A percentile compares a stretch with the other conserved stretches of the same genome.
Evolutionary conservation across 2,113 vertebrate genomes (phyloP).

Genomic region (Macrotis lagotis): DNA sequence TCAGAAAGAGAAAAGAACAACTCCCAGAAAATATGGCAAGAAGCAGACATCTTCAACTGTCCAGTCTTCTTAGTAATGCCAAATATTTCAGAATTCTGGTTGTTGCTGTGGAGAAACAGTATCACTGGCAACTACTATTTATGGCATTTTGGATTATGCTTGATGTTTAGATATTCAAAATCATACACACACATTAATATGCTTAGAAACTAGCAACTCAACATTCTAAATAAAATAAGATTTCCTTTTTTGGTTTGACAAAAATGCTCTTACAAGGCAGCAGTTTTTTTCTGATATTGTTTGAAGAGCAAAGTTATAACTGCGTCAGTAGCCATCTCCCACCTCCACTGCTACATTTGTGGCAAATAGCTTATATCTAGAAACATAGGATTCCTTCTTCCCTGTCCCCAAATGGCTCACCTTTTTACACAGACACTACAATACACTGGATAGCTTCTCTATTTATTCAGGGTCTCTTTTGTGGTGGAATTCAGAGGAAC

Average conservation of each 20-base stretch:
- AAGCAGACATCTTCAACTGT: slow-evolving; percentile 18
- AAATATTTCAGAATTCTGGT: slow-evolving; percentile 60
- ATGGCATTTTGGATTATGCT: neutral
- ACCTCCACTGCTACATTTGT: accelerated
- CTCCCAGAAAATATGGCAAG: neutral
- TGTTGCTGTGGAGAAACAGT: slow-evolving; percentile 56
- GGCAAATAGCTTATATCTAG: accelerated
- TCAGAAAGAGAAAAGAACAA: slow-evolving; percentile 52
- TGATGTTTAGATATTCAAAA: neutral
- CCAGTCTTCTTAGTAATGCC: slow-evolving; percentile 66
- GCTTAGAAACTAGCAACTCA: neutral
- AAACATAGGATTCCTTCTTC: neutral
- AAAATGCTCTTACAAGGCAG: neutral
- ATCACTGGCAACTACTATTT: slow-evolving; percentile 46
- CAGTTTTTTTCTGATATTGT: neutral
- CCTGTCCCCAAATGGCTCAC: neutral
- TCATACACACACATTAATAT: neutral
- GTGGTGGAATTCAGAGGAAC: slow-evolving; percentile 21
- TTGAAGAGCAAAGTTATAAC: neutral
- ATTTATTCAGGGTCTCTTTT: neutral
- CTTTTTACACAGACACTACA: neutral
- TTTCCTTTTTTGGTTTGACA: slow-evolving; percentile 24
- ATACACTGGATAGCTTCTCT: neutral
- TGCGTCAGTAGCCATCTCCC: neutral
- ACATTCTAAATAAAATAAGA: neutral